Evolutionary conservation across 2,113 vertebrate genomes (phyloP), one percentile per base, ranked within the genome.

Genomic region (Macrotus californicus): DNA sequence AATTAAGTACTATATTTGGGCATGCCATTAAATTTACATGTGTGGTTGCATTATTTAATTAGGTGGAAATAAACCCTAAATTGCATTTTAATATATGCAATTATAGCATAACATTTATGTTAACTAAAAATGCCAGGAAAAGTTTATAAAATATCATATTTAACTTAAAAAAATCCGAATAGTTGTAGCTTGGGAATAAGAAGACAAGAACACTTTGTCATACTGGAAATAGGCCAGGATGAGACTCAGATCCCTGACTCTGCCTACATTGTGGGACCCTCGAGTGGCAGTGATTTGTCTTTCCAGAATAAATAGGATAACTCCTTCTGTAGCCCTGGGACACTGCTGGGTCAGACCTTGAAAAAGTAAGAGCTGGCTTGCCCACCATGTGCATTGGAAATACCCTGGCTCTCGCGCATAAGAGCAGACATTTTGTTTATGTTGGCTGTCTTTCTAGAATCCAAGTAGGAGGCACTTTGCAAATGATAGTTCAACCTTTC

Each of bases 41-140:
- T 97, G 95, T 97, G 94, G 96, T 97, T 97, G 66, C 54, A 89
- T 90, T 93, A 96, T 97, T 36, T 97, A 97, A 97, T 97, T 98
- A 96, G 77, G 50, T 96, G 89, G 88, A 93, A 92, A 96, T 88
- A 95, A 96, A 92, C 48, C 96, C 93, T 97, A 94, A 97, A 95
- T 97, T 97, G 93, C 88, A 92, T 81, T 94, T 95, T 96, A 97
- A 93, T 97, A 89, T 97, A 94, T 84, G 90, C 94, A 98, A 87
- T 96, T 93, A 95, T 72, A 77, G 84, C 61, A 84, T 97, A 93
- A 94, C 86, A 95, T 97, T 97, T 97, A 93, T 97, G 97, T 97
- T 95, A 97, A 96, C 52, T 96, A 91, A 56, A 96, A 97, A 88
- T 96, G 91, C 85, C 92, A 96, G 88, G 73, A 91, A 95, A 97